Percentiles rank a stretch among this genome's conserved stretches.
These are phyloP conservation scores for Azemiops feae DNA, from an alignment of 2,113 vertebrate genomes.

Conservation along the genomic window DNA sequence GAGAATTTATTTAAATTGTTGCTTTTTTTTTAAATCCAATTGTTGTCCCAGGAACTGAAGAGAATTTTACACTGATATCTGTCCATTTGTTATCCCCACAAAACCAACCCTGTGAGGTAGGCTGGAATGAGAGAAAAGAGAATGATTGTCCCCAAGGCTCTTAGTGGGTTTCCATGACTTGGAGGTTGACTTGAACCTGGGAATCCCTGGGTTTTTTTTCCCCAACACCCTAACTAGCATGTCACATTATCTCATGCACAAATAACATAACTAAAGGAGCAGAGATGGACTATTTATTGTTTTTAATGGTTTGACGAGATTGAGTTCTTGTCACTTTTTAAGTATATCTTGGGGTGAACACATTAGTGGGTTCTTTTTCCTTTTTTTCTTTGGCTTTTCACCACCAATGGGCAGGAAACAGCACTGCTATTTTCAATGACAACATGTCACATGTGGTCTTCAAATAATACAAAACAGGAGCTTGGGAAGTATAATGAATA, in stretches of 20 bases:
- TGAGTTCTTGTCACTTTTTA: background rate
- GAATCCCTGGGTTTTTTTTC: background rate
- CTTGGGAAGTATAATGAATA: background rate
- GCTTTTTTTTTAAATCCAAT: background rate
- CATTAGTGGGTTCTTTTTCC: background rate
- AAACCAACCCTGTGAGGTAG: background rate
- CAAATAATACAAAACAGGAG: background rate
- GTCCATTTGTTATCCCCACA: background rate
- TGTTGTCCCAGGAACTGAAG: background rate
- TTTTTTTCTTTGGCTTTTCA: background rate
- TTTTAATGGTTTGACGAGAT: background rate
- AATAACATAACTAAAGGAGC: background rate
- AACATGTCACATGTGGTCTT: background rate
- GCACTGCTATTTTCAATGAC: background rate
- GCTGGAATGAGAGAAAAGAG: background rate
- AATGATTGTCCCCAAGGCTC: background rate
- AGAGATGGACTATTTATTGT: background rate
- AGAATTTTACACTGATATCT: background rate
- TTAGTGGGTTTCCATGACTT: background rate
- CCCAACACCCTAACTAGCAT: background rate
- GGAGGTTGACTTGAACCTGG: background rate
- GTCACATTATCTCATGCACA: background rate
- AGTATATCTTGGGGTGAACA: background rate
- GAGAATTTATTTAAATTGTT: background rate
- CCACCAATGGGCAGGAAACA: background rate